These are phyloP conservation scores for Cryptops parisi DNA, from an alignment of 2,888 invertebrate genomes.

Conservation along the genomic window DNA sequence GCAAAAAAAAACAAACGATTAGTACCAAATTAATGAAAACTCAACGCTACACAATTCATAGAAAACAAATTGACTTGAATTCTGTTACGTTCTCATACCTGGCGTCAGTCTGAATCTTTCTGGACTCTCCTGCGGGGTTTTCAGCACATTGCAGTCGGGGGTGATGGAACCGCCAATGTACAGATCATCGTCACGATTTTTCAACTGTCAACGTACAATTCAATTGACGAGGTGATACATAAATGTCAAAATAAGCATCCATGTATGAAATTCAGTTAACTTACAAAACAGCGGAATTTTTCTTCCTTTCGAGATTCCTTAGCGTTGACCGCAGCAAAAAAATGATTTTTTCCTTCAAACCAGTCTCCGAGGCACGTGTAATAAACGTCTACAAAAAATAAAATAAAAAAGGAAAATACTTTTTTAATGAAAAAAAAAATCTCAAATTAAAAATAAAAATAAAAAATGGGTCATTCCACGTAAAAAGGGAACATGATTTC, in stretches of 20 bases:
- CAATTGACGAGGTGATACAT: neutral
- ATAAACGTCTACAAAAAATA: conserved; percentile 49
- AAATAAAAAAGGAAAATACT: neutral
- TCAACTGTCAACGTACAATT: conserved; percentile 36
- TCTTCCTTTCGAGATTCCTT: conserved; percentile 91
- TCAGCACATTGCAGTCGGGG: conserved; percentile 80
- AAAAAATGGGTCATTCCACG: neutral
- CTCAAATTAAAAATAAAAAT: neutral
- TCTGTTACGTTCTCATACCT: conserved; percentile 43
- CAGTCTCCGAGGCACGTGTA: conserved; percentile 88
- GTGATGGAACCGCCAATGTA: conserved; percentile 86
- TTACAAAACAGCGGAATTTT: conserved; percentile 73
- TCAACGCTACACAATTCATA: no score
- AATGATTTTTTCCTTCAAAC: conserved; percentile 92
- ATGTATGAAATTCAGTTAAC: no score
- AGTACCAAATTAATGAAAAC: neutral
- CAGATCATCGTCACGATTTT: conserved; percentile 84
- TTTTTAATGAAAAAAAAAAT: neutral
- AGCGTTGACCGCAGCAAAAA: conserved; percentile 92
- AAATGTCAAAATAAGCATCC: no score
- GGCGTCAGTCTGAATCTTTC: conserved; percentile 74
- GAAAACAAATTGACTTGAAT: neutral
- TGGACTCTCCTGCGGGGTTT: conserved; percentile 85
- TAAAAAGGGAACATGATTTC: no score
- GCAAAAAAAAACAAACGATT: conserved; percentile 9